Percentiles rank a stretch among this genome's conserved stretches.
These are phyloP conservation scores for Drosophila rellima DNA, from an alignment of 2,888 invertebrate species.

Conservation along the genomic window DNA sequence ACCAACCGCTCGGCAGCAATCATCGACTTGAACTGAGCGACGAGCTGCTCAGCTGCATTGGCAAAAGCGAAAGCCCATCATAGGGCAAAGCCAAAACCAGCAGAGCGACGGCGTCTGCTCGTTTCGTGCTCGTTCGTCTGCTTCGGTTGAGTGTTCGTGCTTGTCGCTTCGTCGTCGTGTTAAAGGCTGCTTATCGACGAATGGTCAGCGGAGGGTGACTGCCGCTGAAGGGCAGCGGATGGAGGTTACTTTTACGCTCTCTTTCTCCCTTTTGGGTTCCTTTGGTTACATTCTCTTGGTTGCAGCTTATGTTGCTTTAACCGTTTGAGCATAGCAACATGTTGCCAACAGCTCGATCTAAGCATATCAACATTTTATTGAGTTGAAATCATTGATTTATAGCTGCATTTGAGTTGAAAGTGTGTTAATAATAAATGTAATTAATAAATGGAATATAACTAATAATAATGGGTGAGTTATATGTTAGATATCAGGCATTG, in stretches of 20 bases:
- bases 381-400: slow-evolving; percentile 8
- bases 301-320: slow-evolving; percentile 58
- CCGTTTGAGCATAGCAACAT: slow-evolving; percentile 68
- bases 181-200: background rate
- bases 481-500: too few species aligned
- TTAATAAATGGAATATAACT: slow-evolving; percentile 1
- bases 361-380: slow-evolving; percentile 5
- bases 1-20: slow-evolving; percentile 84
- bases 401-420: background rate
- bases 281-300: slow-evolving; percentile 3
- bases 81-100: slow-evolving; percentile 22
- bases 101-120: slow-evolving; percentile 26
- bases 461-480: background rate
- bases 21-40: slow-evolving; percentile 84
- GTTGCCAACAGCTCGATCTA: slow-evolving; percentile 22
- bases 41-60: slow-evolving; percentile 42
- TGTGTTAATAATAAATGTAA: slow-evolving; percentile 14
- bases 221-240: slow-evolving; percentile 34
- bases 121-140: slow-evolving; percentile 22
- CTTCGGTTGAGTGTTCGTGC: slow-evolving; percentile 15
- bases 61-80: slow-evolving; percentile 46
- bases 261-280: slow-evolving; percentile 5
- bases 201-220: slow-evolving; percentile 6
- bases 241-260: background rate
- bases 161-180: slow-evolving; percentile 9